Percentiles rank a stretch among this genome's conserved stretches.
phyloP scores from a whole-genome alignment of 2,888 invertebrate genomes.

The Gymnocheta viridis region DNA sequence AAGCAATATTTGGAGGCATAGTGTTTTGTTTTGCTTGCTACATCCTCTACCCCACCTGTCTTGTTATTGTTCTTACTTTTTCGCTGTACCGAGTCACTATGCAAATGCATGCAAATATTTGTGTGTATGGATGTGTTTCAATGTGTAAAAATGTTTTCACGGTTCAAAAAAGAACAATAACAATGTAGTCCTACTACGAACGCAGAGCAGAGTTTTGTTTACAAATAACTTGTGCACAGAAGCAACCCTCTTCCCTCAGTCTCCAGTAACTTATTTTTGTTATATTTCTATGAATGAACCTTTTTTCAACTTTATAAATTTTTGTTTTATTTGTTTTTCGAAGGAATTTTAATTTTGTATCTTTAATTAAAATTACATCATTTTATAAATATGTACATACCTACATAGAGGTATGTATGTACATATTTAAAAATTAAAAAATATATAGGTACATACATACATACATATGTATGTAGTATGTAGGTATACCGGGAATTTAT shows the following conservation, averaged over 20 bases:
- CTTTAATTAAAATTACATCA: constrained; percentile 15
- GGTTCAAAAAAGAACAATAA: constrained; percentile 54
- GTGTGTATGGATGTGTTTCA: constrained; percentile 4
- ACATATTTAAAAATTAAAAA: too few species aligned
- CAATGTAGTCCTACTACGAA: constrained; percentile 32
- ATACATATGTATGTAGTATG: too few species aligned
- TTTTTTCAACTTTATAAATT: constrained; percentile 17
- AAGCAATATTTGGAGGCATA: constrained; percentile 40
- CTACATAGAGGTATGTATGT: not conserved
- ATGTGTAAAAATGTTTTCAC: constrained; percentile 28
- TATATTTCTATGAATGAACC: constrained; percentile 40
- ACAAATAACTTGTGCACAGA: constrained; percentile 39
- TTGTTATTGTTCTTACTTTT: not conserved
- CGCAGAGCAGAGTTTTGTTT: constrained; percentile 52
- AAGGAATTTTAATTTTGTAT: constrained; percentile 1
- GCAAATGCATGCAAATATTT: constrained; percentile 10
- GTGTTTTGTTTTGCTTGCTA: constrained; percentile 28
- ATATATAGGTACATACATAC: too few species aligned
- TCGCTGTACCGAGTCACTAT: constrained; percentile 10
- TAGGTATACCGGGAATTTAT: too few species aligned
- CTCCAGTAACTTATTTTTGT: not conserved
- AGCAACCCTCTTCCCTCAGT: not conserved
- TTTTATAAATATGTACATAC: not conserved
- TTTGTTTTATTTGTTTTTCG: not conserved
- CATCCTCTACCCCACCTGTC: constrained; percentile 27